Percentiles rank a stretch among this genome's conserved stretches.
These are phyloP conservation scores for Gallinago stenura DNA, from an alignment of 2,797 vertebrate species.

Conservation along the genomic window DNA sequence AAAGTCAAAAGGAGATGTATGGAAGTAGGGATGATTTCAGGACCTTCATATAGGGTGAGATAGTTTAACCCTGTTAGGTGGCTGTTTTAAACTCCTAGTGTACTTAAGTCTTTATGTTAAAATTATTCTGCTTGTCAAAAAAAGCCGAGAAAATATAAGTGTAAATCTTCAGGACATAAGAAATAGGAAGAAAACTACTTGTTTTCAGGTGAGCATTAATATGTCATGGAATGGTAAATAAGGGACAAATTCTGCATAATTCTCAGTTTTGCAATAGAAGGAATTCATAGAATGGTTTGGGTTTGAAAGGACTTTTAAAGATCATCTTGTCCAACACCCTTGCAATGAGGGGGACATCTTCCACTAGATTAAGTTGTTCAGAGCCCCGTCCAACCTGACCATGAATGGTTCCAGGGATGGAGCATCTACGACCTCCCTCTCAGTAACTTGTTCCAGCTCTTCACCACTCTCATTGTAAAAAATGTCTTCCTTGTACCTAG, in stretches of 20 bases:
- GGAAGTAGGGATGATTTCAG: not conserved
- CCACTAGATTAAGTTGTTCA: not conserved
- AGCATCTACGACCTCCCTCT: not conserved
- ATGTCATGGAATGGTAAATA: not conserved
- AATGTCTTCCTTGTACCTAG: not conserved
- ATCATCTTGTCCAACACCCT: not conserved
- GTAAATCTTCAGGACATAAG: not conserved
- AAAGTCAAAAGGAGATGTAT: not conserved
- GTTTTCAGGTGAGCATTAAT: not conserved
- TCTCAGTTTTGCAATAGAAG: not conserved
- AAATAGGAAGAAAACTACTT: not conserved
- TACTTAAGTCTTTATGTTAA: not conserved
- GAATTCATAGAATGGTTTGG: not conserved
- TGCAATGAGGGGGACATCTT: too few relatives aligned
- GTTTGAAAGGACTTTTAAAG: not conserved
- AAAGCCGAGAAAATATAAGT: not conserved
- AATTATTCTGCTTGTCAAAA: not conserved
- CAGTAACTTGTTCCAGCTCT: not conserved
- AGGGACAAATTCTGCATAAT: not conserved
- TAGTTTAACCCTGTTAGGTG: not conserved
- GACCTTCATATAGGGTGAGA: not conserved
- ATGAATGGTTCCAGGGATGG: not conserved
- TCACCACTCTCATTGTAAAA: accelerated
- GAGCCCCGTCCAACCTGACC: not conserved
- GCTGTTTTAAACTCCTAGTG: not conserved